Conservation (phyloP, 2,113 vertebrate species). For the Tachysurus vachellii region DNA sequence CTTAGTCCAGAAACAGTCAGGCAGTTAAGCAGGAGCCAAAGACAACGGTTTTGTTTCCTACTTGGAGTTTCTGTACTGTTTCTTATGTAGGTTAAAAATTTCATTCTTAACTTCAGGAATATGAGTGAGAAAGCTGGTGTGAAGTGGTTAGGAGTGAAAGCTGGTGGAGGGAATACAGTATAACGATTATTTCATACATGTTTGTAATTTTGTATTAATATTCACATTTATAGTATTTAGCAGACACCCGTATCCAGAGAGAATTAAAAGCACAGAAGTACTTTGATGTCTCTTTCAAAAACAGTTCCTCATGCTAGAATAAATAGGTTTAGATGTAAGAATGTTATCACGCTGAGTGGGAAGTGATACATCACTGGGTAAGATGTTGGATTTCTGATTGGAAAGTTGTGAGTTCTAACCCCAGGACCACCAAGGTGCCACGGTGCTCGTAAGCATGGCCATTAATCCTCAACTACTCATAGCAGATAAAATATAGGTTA, state of each 20-base stretch:
- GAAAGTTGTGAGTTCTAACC: no score
- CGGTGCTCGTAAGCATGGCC: no score
- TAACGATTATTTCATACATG: neutral
- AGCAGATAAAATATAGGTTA: no score
- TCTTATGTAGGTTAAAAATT: neutral
- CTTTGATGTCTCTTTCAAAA: neutral
- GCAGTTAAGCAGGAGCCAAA: conserved; percentile 1
- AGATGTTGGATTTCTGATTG: no score
- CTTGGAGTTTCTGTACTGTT: neutral
- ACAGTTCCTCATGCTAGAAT: neutral
- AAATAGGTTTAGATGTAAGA: neutral
- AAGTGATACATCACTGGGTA: no score
- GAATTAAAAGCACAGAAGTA: neutral
- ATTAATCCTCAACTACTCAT: no score
- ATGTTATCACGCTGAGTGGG: neutral
- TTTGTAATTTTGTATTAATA: neutral
- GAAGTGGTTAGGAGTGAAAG: neutral
- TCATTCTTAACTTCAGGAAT: neutral
- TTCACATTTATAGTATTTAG: neutral
- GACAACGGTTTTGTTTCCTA: neutral
- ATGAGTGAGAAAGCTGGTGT: no score
- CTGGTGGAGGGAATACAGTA: neutral
- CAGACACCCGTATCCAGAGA: neutral
- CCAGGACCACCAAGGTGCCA: no score
- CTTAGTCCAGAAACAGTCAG: conserved; percentile 9